Base-by-base conservation (phyloP, 2,113 vertebrate species). In the Natator depressus region DNA sequence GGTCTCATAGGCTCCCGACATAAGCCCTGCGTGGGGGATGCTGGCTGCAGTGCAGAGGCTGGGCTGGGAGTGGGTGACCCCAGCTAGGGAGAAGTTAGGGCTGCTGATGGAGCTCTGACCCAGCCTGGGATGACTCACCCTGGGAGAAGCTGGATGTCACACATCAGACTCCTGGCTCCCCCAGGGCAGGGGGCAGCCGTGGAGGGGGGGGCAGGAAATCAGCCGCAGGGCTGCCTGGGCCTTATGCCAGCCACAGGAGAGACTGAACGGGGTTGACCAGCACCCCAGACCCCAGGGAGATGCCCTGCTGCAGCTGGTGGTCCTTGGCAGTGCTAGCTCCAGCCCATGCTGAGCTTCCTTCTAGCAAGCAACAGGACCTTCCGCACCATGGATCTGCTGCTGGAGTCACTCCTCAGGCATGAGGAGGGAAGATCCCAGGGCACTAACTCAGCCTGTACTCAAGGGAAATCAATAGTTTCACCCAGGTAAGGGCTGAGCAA, bases 331-430 rank as follows among this genome's bases (percentile, higher is more conserved):
- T 38, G 62, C 92, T 29, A 25, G 20, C 53, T 54, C 24, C 7
- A 19, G 35, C 65, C 65, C 35, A 69, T 4, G 8, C 35, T 9
- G 5, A 22, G 22, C 72, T 76, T 46, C 72, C 72, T 46, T 25
- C n/a, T 42, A 46, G 22, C 80, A 38, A 24, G 22, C 51, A 12
- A 55, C n/a, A 55, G 51, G 0, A 49, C 0, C 54, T 50, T 84
- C 65, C 6, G 0, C 0, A 5, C 69, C 5, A 0, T 1, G 0
- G 92, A 90, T 35, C 86, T 24, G 88, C 9, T 1, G 1, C 53
- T 8, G 1, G 88, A 93, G 57, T 86, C 38, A 4, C 65, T 69
- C 17, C 35, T 19, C 35, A 38, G 17, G 17, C 65, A 69, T 4
- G 8, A 20, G 65, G 65, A 25, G 72, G 72, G 11, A 42, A 76